Evolutionary conservation across 1,140 invertebrate species (phyloP).

Genomic region (Calliopsis andreniformis): DNA sequence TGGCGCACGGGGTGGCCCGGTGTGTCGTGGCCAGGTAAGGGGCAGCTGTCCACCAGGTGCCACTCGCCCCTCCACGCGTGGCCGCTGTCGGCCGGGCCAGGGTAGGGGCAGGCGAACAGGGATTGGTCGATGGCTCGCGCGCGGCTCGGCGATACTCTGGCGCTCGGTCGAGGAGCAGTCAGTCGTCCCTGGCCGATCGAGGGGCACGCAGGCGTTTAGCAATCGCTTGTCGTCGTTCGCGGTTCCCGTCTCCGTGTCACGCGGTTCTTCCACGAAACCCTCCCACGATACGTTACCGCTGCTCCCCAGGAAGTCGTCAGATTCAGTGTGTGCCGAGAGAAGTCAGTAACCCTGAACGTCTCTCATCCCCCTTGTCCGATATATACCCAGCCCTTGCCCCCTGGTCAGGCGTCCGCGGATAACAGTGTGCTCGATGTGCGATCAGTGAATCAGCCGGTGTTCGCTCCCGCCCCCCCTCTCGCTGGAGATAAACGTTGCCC

Average conservation of each 20-base stretch:
- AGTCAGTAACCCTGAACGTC: background rate
- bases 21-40: constrained; percentile 74
- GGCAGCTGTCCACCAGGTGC: constrained; percentile 78
- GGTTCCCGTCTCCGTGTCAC: constrained; percentile 48
- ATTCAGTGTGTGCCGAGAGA: constrained; percentile 28
- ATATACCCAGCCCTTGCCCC: background rate
- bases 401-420: background rate
- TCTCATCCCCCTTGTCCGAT: background rate
- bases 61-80: constrained; percentile 52
- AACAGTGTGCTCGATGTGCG: constrained; percentile 43
- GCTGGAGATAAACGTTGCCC: background rate
- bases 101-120: constrained; percentile 28
- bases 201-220: constrained; percentile 48
- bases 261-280: constrained; percentile 32
- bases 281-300: background rate
- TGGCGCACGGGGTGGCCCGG: constrained; percentile 68
- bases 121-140: constrained; percentile 79
- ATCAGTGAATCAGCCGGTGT: constrained; percentile 47
- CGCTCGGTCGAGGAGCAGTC: constrained; percentile 64
- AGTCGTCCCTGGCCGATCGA: constrained; percentile 75
- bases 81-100: background rate
- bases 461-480: background rate
- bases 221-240: constrained; percentile 25
- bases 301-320: no score
- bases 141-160: constrained; percentile 71